Conservation (phyloP, 2,797 vertebrate species). For the Heteromormyrus szaboi region DNA sequence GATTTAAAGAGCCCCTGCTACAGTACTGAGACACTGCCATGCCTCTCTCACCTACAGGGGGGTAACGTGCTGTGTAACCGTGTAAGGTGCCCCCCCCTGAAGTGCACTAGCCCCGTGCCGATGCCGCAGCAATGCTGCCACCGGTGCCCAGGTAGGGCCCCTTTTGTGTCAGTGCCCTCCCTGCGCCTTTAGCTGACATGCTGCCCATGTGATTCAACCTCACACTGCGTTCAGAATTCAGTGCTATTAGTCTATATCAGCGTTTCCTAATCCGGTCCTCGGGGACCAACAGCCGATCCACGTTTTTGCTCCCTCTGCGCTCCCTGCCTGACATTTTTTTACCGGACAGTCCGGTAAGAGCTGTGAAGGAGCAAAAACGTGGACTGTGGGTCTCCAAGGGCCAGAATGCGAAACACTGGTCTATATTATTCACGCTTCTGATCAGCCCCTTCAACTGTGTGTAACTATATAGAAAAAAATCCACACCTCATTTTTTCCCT, state of each 20-base stretch:
- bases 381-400: neutral
- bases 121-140: conserved; percentile 70
- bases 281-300: neutral
- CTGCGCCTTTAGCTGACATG: neutral
- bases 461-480: neutral
- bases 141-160: conserved; percentile 61
- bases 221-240: neutral
- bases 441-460: neutral
- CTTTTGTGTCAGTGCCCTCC: neutral
- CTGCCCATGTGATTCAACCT: neutral
- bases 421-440: neutral
- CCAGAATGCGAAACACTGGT: neutral
- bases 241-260: neutral
- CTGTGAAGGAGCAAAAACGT: neutral
- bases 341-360: neutral
- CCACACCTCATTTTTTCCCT: neutral
- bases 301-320: neutral
- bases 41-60: conserved; percentile 48
- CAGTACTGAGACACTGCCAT: neutral
- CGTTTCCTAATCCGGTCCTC: neutral
- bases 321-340: neutral
- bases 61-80: conserved; percentile 69
- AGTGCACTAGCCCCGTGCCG: conserved; percentile 61
- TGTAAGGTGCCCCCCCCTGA: conserved; percentile 64
- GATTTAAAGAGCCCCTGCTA: neutral